Evolutionary conservation across 2,888 invertebrate species (phyloP).

Genomic region (Chydorus sphaericus): DNA sequence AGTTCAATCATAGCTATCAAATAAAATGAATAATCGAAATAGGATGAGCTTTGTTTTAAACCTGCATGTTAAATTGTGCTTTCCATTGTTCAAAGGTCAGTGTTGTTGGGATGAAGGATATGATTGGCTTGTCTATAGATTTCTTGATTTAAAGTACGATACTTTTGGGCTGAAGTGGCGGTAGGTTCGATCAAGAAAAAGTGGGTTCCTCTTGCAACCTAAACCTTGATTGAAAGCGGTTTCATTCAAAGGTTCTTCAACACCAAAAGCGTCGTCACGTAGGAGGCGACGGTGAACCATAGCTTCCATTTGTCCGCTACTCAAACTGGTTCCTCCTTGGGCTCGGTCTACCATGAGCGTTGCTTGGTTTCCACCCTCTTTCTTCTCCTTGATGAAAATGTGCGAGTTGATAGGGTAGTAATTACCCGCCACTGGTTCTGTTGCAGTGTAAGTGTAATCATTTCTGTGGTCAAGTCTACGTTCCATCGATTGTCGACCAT

Average conservation of each 20-base stretch:
- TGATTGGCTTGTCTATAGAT: neutral
- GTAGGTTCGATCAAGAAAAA: slow-evolving; percentile 27
- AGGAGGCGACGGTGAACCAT: slow-evolving; percentile 58
- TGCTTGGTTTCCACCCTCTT: slow-evolving; percentile 24
- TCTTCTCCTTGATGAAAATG: slow-evolving; percentile 32
- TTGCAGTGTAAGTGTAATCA: slow-evolving; percentile 31
- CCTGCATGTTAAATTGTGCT: slow-evolving; percentile 30
- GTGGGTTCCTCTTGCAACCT: slow-evolving; percentile 40
- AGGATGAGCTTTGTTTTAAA: no score
- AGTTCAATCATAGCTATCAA: no score
- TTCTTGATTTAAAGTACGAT: slow-evolving; percentile 1
- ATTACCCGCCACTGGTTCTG: slow-evolving; percentile 35
- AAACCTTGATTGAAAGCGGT: slow-evolving; percentile 34
- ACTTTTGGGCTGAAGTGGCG: slow-evolving; percentile 32
- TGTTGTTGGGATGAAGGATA: slow-evolving; percentile 1
- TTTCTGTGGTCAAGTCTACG: slow-evolving; percentile 26
- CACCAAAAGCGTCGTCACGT: slow-evolving; percentile 53
- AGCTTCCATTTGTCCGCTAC: slow-evolving; percentile 58
- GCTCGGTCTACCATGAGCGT: slow-evolving; percentile 43
- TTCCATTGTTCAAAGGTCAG: slow-evolving; percentile 16
- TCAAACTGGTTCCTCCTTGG: slow-evolving; percentile 63
- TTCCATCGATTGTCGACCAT: slow-evolving; percentile 35
- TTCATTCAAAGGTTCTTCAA: slow-evolving; percentile 55
- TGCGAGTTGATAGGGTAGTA: slow-evolving; percentile 40
- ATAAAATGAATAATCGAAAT: no score